A percentile compares a stretch with the other conserved stretches of the same genome.
phyloP scores from a whole-genome alignment of 2,113 vertebrate genomes.

The Ia io region DNA sequence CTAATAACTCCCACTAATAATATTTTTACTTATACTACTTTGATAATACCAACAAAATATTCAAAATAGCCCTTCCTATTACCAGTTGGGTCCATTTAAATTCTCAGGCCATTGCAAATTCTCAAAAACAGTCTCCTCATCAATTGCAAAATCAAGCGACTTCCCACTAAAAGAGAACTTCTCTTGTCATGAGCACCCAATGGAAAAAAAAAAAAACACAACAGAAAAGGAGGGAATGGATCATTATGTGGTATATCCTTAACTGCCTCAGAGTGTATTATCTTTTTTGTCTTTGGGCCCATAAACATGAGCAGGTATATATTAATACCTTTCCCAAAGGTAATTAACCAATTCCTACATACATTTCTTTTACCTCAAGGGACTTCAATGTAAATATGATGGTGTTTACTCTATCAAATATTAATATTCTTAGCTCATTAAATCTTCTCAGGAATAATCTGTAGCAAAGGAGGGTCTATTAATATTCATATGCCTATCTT shows the following conservation, averaged over 20 bases:
- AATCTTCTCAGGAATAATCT: constrained; percentile 48
- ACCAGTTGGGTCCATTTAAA: neutral
- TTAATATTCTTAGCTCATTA: constrained; percentile 54
- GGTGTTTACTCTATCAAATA: constrained; percentile 22
- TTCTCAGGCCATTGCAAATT: neutral
- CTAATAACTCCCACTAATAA: neutral
- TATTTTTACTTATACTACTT: neutral
- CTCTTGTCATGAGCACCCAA: neutral
- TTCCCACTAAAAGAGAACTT: constrained; percentile 17
- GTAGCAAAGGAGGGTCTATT: constrained; percentile 21
- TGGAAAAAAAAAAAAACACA: neutral
- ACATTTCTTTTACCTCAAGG: constrained; percentile 42
- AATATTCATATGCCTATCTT: constrained; percentile 26
- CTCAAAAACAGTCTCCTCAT: neutral
- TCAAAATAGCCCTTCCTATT: neutral
- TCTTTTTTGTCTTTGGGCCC: constrained; percentile 31
- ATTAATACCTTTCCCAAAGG: constrained; percentile 49
- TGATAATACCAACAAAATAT: neutral
- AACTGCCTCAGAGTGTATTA: neutral
- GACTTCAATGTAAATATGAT: constrained; percentile 54
- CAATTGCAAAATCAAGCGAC: constrained; percentile 20
- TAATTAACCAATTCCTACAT: constrained; percentile 46
- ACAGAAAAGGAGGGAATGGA: neutral
- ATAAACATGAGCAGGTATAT: constrained; percentile 32
- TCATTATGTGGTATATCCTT: neutral